These are phyloP conservation scores for Lasioglossum figueresi DNA, from an alignment of 2,888 invertebrate genomes.

Conservation along the genomic window DNA sequence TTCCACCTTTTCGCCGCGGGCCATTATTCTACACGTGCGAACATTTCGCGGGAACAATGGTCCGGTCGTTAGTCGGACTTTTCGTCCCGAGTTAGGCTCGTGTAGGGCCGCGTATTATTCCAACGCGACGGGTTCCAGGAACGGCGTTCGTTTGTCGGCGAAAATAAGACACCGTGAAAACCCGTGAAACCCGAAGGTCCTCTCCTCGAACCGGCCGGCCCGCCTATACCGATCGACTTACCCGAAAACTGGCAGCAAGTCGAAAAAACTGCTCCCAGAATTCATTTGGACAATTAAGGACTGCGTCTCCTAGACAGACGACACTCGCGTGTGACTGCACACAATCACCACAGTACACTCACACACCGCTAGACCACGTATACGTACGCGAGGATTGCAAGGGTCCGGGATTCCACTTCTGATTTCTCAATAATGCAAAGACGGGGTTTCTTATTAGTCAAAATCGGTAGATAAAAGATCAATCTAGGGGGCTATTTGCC, in stretches of 20 bases:
- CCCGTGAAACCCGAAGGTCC: constrained; percentile 60
- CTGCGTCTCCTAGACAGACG: too few relatives aligned
- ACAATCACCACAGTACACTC: too few relatives aligned
- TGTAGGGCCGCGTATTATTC: constrained; percentile 63
- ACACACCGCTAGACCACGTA: too few relatives aligned
- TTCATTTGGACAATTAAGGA: too few relatives aligned
- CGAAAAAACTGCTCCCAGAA: background rate
- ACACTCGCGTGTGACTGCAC: too few relatives aligned
- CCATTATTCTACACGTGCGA: constrained; percentile 75
- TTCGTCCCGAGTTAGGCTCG: constrained; percentile 58
- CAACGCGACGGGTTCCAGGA: constrained; percentile 65
- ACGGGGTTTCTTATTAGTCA: too few relatives aligned
- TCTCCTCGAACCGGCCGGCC: constrained; percentile 42
- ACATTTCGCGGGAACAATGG: constrained; percentile 76
- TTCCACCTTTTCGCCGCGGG: constrained; percentile 48
- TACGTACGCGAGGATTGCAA: too few relatives aligned
- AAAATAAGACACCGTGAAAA: constrained; percentile 69
- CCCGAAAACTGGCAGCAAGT: background rate
- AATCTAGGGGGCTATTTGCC: too few relatives aligned
- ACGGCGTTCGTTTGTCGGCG: constrained; percentile 67
- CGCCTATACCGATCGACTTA: background rate
- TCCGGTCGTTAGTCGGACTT: constrained; percentile 67
- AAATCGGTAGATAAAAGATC: too few relatives aligned
- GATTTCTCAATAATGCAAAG: too few relatives aligned
- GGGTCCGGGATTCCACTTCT: too few relatives aligned